Evolutionary conservation across 2,113 vertebrate species (phyloP).

Genomic region (Tiliqua scincoides): DNA sequence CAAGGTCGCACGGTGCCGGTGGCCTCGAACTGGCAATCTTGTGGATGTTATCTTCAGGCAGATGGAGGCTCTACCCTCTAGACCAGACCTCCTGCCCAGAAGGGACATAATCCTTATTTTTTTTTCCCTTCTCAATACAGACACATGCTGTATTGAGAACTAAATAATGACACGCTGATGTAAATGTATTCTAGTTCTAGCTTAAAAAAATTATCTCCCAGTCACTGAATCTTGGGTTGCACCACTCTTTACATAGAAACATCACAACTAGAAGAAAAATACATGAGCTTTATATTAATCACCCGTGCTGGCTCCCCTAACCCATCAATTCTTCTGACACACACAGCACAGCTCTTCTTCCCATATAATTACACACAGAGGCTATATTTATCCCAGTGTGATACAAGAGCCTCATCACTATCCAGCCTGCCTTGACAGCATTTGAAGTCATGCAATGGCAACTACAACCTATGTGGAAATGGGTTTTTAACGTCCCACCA

Average conservation of each 20-base stretch:
- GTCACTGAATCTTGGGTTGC: background rate
- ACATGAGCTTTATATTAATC: background rate
- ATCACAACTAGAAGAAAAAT: background rate
- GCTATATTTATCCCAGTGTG: constrained; percentile 12
- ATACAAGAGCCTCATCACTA: background rate
- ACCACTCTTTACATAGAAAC: background rate
- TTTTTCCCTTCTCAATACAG: no score
- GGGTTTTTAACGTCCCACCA: background rate
- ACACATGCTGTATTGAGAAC: background rate
- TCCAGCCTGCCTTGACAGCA: background rate
- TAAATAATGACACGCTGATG: background rate
- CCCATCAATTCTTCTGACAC: background rate
- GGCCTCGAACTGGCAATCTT: no score
- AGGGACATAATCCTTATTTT: background rate
- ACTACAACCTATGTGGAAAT: background rate
- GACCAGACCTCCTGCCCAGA: no score
- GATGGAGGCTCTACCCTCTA: no score
- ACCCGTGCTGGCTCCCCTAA: background rate
- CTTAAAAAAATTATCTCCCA: background rate
- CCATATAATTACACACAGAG: background rate
- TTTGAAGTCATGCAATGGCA: background rate
- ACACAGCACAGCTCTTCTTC: background rate
- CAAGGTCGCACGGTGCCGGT: no score
- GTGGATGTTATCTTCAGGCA: no score
- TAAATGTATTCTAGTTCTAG: background rate